Conservation (phyloP, 2,797 vertebrate species). For the Chaetophractus vellerosus region DNA sequence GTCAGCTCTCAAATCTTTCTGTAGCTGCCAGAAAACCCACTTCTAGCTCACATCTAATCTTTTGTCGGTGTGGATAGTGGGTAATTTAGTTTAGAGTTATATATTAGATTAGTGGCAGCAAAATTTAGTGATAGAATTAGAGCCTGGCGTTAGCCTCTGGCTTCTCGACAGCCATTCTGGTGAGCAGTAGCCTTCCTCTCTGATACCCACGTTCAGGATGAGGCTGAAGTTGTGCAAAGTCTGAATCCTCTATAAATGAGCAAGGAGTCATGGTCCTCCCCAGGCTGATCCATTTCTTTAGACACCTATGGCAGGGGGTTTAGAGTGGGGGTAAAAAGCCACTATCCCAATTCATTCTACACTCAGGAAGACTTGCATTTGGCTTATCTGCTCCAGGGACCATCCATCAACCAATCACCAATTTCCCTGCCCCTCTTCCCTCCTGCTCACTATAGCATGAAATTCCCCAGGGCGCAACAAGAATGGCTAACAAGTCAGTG, state of each 20-base stretch:
- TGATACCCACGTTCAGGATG: background rate
- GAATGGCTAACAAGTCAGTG: background rate
- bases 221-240: background rate
- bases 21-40: background rate
- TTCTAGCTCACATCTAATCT: slow-evolving; percentile 54
- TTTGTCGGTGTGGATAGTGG: slow-evolving; percentile 33
- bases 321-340: background rate
- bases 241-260: background rate
- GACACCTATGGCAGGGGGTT: background rate
- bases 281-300: background rate
- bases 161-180: background rate
- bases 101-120: background rate
- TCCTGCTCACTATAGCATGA: background rate
- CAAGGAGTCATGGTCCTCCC: background rate
- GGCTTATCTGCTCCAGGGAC: background rate
- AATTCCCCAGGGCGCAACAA: background rate
- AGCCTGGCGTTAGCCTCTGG: background rate
- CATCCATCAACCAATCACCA: background rate
- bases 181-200: background rate
- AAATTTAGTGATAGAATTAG: background rate
- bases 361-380: background rate
- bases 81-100: slow-evolving; percentile 38
- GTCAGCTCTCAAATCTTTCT: slow-evolving; percentile 53
- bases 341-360: background rate
- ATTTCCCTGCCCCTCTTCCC: background rate